These are phyloP conservation scores for Amazona guildingii DNA, from an alignment of 2,113 vertebrate species.

Conservation along the genomic window DNA sequence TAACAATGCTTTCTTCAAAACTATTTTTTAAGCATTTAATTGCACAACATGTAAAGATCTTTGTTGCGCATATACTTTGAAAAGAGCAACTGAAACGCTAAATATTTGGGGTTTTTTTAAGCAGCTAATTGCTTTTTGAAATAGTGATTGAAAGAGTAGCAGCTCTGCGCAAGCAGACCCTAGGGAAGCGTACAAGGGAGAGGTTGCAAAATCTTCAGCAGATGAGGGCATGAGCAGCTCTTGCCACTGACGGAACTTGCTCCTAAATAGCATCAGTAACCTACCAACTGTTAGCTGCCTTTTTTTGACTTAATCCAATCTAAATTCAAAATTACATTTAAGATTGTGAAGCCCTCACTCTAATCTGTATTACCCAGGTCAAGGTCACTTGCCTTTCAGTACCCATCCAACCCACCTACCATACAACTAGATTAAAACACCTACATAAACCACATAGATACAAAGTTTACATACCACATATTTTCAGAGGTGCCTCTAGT, in stretches of 20 bases:
- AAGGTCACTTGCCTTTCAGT: not conserved
- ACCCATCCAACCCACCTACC: not conserved
- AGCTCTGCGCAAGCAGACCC: not conserved
- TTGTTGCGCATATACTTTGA: not conserved
- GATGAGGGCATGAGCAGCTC: not conserved
- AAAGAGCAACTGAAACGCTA: not conserved
- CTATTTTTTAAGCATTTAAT: not conserved
- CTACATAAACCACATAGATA: not conserved
- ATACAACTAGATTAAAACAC: not conserved
- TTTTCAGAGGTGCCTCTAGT: constrained; percentile 93
- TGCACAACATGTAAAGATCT: not conserved
- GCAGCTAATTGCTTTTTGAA: not conserved
- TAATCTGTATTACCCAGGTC: not conserved
- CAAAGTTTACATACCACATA: constrained; percentile 82
- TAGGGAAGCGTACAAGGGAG: not conserved
- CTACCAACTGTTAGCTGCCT: not conserved
- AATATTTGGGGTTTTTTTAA: not conserved
- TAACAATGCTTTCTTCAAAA: not conserved
- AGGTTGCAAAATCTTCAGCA: not conserved
- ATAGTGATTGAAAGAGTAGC: not conserved
- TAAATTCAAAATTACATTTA: not conserved
- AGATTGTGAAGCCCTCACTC: not conserved
- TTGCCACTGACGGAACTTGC: not conserved
- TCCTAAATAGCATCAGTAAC: not conserved
- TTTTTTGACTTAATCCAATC: not conserved